Base-by-base conservation (phyloP, 2,113 vertebrate species). In the Cynoglossus semilaevis region DNA sequence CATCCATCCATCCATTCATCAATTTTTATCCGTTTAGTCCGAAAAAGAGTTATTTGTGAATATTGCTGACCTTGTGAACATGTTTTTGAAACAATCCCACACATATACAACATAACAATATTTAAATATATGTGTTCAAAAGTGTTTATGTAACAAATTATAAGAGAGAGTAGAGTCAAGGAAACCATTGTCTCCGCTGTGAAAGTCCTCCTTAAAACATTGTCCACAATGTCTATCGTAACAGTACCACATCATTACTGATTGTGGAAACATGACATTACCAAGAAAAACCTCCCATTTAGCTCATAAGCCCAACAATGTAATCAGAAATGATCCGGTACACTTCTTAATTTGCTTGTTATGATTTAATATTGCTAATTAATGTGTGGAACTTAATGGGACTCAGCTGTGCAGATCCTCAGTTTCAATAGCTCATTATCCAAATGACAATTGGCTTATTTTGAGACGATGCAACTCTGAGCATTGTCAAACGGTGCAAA, bases 371-470 rank as follows among this genome's bases (percentile, higher is more conserved):
- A 72, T 61, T 55, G 64, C 75, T 77, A 74, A 82, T 80, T 77
- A 80, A 66, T 82, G 69, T 69, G 63, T 69, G 40, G 49, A 52
- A 66, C 64, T 57, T 74, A 78, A 83, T 74, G 58, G 60, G 58
- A 80, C 63, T 71, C 81, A 82, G 79, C 81, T 87, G 85, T 70
- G 70, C 74, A 80, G 66, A 70, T 68, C 67, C 72, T 66, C 52
- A 48, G 8, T 69, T 81, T 70, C 77, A 78, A 76, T 63, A 74
- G 76, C 72, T 60, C 72, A 82, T 79, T 76, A 67, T 76, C 72
- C 15, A 50, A 51, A 70, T 66, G 47, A 67, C 45, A 59, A 56
- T 67, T 82, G 69, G 53, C 52, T 67, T 72, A 52, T 65, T 64
- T 64, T 74, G 54, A 69, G 70, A 34, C 45, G 6, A 19, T 41